phyloP scores from a whole-genome alignment of 2,797 vertebrate genomes.

The Hippopotamyrus pictus region DNA sequence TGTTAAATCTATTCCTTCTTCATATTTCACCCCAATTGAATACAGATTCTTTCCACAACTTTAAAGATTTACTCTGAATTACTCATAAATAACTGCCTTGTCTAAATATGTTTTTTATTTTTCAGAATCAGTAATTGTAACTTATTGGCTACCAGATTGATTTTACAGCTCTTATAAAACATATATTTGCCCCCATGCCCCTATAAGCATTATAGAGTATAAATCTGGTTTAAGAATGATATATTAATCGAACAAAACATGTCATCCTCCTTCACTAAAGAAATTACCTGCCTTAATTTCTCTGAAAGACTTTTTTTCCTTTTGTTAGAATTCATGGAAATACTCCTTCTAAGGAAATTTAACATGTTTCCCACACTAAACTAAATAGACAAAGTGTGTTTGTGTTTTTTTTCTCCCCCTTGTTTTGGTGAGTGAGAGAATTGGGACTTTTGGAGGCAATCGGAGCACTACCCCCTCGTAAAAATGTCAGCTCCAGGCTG shows the following conservation, averaged over 20 bases:
- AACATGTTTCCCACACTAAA: constrained; percentile 33
- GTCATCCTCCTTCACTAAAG: background rate
- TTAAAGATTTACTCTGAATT: background rate
- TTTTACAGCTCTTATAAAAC: background rate
- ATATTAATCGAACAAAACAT: background rate
- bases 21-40: background rate
- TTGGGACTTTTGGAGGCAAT: constrained; percentile 10
- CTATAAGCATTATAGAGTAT: background rate
- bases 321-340: background rate
- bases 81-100: background rate
- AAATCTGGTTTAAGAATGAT: background rate
- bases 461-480: constrained; percentile 21
- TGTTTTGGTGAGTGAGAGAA: constrained; percentile 15
- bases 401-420: constrained; percentile 8
- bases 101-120: background rate
- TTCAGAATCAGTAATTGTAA: background rate
- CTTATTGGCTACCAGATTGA: background rate
- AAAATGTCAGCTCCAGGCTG: constrained; percentile 29
- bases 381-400: background rate
- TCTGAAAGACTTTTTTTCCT: background rate
- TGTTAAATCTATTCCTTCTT: constrained; percentile 19
- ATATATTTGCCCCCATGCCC: background rate
- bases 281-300: background rate
- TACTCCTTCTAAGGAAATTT: background rate
- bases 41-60: constrained; percentile 21